A percentile compares a stretch with the other conserved stretches of the same genome.
These are phyloP conservation scores for Formica exsecta DNA, from an alignment of 1,140 invertebrate genomes.

Conservation along the genomic window DNA sequence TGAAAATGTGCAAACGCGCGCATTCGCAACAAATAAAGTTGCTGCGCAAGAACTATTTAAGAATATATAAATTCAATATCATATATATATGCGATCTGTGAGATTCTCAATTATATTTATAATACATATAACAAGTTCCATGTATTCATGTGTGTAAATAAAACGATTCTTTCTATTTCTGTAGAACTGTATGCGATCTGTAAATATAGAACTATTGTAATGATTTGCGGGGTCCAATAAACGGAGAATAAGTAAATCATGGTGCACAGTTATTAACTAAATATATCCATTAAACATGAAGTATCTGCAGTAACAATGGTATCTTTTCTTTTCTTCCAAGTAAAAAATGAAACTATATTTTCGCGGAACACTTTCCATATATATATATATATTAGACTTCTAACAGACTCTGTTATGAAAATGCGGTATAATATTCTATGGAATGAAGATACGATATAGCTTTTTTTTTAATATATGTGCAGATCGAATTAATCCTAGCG, in stretches of 20 bases:
- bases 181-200: slow-evolving; percentile 55
- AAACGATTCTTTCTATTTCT: slow-evolving; percentile 53
- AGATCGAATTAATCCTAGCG: slow-evolving; percentile 71
- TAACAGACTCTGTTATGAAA: slow-evolving; percentile 65
- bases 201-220: slow-evolving; percentile 61
- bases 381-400: slow-evolving; percentile 47
- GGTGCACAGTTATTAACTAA: slow-evolving; percentile 30
- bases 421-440: slow-evolving; percentile 63
- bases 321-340: slow-evolving; percentile 9
- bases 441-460: slow-evolving; percentile 71
- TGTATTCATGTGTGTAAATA: slow-evolving; percentile 63
- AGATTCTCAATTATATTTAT: slow-evolving; percentile 69
- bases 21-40: slow-evolving; percentile 54
- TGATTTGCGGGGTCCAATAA: slow-evolving; percentile 52
- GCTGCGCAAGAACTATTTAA: slow-evolving; percentile 50
- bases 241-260: slow-evolving; percentile 63
- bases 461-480: slow-evolving; percentile 66
- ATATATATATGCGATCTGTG: slow-evolving; percentile 56
- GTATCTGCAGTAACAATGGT: slow-evolving; percentile 52
- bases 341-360: slow-evolving; percentile 61
- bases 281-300: slow-evolving; percentile 35
- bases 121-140: slow-evolving; percentile 68
- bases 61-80: slow-evolving; percentile 65
- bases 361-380: slow-evolving; percentile 27
- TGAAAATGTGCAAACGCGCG: slow-evolving; percentile 47